These are phyloP conservation scores for Pycnomerus fuliginosus DNA, from an alignment of 2,888 invertebrate genomes.

Conservation along the genomic window DNA sequence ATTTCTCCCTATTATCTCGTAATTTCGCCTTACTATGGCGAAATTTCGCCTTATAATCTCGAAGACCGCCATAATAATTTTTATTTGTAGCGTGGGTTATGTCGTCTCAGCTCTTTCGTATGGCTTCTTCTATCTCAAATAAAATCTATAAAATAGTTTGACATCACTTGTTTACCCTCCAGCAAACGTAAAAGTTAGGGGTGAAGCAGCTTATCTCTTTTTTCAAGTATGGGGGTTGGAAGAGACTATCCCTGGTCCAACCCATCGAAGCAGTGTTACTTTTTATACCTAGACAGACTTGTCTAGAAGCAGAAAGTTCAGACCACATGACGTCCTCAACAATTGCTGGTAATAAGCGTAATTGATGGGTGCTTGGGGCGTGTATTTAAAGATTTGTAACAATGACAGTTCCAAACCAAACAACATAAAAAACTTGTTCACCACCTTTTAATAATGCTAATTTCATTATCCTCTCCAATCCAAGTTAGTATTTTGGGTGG, in stretches of 20 bases:
- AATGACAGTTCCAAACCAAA: conserved; percentile 6
- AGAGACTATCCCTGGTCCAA: conserved; percentile 21
- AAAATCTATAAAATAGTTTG: too few species aligned
- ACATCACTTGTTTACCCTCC: too few species aligned
- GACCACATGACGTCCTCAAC: conserved; percentile 31
- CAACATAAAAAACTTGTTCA: conserved; percentile 14
- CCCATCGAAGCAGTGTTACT: conserved; percentile 30
- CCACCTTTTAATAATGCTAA: conserved; percentile 16
- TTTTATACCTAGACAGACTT: conserved; percentile 20
- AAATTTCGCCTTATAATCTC: too few species aligned
- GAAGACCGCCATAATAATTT: too few species aligned
- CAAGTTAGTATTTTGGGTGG: conserved; percentile 3
- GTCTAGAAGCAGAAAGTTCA: conserved; percentile 19
- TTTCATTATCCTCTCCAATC: too few species aligned
- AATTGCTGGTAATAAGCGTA: conserved; percentile 39
- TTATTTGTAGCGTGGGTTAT: too few species aligned
- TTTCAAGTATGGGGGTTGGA: conserved; percentile 14
- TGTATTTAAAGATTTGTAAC: conserved; percentile 27
- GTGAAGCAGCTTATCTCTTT: conserved; percentile 15
- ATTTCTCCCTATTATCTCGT: too few species aligned
- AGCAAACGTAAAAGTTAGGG: conserved; percentile 14
- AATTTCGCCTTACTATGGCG: too few species aligned
- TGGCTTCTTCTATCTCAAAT: too few species aligned
- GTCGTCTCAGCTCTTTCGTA: too few species aligned
- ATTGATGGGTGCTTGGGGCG: conserved; percentile 35